Base-by-base conservation (phyloP, 2,888 invertebrate genomes). In the Agonopterix subpropinquella region DNA sequence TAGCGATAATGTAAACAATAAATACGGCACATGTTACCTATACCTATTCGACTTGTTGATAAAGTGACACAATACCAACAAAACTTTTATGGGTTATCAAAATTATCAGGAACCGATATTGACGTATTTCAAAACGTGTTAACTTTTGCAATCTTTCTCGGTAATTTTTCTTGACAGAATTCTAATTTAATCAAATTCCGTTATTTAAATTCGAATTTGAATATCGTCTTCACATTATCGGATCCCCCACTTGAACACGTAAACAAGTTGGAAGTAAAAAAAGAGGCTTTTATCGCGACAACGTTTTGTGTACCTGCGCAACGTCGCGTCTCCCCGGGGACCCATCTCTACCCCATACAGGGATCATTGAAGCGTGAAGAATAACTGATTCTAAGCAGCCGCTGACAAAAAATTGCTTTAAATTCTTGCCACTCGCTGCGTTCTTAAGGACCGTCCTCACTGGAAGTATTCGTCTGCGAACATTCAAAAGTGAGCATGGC, bases 341-440 rank as follows among this genome's bases (percentile, higher is more conserved):
- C 74, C 52, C 52, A 70, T 73, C 73, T 67, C 71, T 65, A 61
- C 61, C 66, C 65, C 62, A 70, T 68, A 58, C 48, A 71, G 66
- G 76, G 77, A 75, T 70, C 71, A 77, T 80, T 82, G 64, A 80
- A 75, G 69, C 75, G 72, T 76, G 65, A 70, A 58, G 70, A 80
- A 80, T 82, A 76, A 80, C 82, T 82, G 79, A 77, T 78, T 77
- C 71, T 64, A 67, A 77, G 74, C 70, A 75, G 64, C 62, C 67
- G 53, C 64, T 64, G 47, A 60, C 54, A 70, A 76, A 74, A 77
- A 76, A 71, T 70, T 72, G 76, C 67, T 77, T 77, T 68, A 68
- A 65, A 76, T 73, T 70, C 67, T 67, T 65, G 56, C 63, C 63
- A 65, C 65, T 67, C 50, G 50, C 53, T 57, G 52, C 57, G 62